Evolutionary conservation across 2,888 invertebrate genomes (phyloP), one percentile per base, ranked within the genome.

Genomic region (Zootermopsis nevadensis): DNA sequence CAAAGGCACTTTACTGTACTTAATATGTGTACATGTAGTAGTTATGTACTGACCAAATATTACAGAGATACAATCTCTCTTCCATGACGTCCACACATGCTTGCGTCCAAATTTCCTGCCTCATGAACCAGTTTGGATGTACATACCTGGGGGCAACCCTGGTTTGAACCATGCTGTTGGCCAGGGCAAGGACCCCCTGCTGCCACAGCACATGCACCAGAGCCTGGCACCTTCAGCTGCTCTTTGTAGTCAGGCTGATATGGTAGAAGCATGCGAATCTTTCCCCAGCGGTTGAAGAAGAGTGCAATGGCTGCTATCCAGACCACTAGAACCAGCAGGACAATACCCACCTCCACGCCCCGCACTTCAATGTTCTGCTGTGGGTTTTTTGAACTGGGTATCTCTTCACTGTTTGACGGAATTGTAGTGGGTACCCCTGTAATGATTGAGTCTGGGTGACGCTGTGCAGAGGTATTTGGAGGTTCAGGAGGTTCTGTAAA

Each of bases 281-380:
- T 96, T 83, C 96, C 96, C 96, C 96, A 96, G 84, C 96, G 93
- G 89, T 96, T 96, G 91, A 96, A 96, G 91, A 96, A 96, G 83
- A 96, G 90, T 0, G 95, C 94, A 87, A 96, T 96, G 35, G 96
- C 96, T n/a, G 94, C 95, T 31, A 95, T 94, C 96, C 96, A 96
- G 66, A 96, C 95, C 88, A 95, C 91, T 85, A 96, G 91, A 83
- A 96, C 96, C 88, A 96, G 90, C 48, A 95, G 93, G 83, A 96
- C 96, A 88, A 98, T 96, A 86, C 96, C 96, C 87, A 97, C 95
- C 91, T 97, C 97, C 86, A 97, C 96, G 82, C 96, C 96, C 86
- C 97, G 94, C 88, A 97, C 96, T 95, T 96, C 90, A 67, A 88
- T 89, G 82, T 84, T 84, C 35, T 77, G 81, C 42, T 83, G 82